Conservation (phyloP, 2,797 vertebrate genomes). For the Macroramphosus scolopax region DNA sequence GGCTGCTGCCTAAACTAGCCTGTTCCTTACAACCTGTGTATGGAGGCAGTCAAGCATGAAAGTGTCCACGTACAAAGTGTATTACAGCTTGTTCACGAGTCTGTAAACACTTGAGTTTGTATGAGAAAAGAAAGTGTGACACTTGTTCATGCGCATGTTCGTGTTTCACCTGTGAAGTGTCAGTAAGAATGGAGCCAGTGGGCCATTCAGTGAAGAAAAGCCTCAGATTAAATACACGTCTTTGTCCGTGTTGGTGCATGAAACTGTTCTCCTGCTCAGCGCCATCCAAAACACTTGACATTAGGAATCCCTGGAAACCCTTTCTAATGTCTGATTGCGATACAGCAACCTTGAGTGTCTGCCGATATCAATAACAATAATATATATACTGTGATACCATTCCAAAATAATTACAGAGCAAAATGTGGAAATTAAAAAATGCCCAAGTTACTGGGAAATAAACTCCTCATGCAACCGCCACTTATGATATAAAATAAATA, state of each 20-base stretch:
- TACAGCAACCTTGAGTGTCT: too few relatives aligned
- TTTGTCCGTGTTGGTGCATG: conserved; percentile 7
- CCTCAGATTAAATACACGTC: conserved; percentile 7
- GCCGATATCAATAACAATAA: too few relatives aligned
- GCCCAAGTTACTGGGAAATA: too few relatives aligned
- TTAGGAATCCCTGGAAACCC: too few relatives aligned
- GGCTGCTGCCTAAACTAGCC: conserved; percentile 16
- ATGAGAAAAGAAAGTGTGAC: conserved; percentile 25
- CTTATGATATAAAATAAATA: not conserved
- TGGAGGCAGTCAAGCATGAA: conserved; percentile 33
- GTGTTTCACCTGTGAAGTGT: conserved; percentile 20
- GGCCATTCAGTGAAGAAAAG: conserved; percentile 11
- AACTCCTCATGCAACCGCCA: not conserved
- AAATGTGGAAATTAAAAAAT: too few relatives aligned
- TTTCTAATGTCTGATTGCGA: too few relatives aligned
- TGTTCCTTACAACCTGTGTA: conserved; percentile 22
- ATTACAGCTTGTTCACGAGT: conserved; percentile 24
- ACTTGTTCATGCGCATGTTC: conserved; percentile 28
- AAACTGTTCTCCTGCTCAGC: not conserved
- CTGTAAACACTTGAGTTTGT: conserved; percentile 49
- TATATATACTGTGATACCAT: too few relatives aligned
- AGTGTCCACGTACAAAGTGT: conserved; percentile 28
- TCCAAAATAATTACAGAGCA: too few relatives aligned
- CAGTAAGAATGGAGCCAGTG: conserved; percentile 11
- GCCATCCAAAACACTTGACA: not conserved